Evolutionary conservation across 2,888 invertebrate species (phyloP), one percentile per base, ranked within the genome.

Genomic region (Epicampocera succincta): DNA sequence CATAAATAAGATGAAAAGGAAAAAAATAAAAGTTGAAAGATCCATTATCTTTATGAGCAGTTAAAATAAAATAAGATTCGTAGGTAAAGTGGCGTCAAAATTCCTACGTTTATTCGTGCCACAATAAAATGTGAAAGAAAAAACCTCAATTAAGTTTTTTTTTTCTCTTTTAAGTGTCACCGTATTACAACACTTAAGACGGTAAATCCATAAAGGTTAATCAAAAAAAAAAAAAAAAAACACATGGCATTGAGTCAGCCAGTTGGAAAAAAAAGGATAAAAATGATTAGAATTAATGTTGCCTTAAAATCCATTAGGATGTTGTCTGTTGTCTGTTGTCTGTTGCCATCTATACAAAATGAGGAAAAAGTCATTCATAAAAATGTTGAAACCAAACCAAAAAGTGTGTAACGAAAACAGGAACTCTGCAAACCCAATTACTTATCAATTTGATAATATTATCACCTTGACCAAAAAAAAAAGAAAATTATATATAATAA

Each of bases 21-120:
- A 68, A n/a, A 66, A 71, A 68, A 72, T 54, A 80, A 81, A 81
- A 82, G 87, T 88, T 88, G 87, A 88, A 88, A 89, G 89, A 89
- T 89, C 83, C 85, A 86, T 87, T 87, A 89, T 89, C 89, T 89
- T 88, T 88, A 87, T 84, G 86, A 85, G 85, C 83, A 87, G 86
- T 85, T 86, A 87, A 87, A 76, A 69, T 50, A 38, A 74, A 58
- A 85, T 84, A 85, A 84, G 85, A 84, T 77, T 71, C 75, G 78
- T 81, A 78, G 71, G 78, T 82, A 75, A 78, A 84, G 83, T 89
- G 89, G 89, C 89, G 89, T 88, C 86, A 89, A 88, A 89, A 87
- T 89, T 85, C 87, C 87, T 87, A 84, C 33, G 33, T 33, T 33
- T 54, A 72, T 58, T 69, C 68, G 54, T 15, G 73, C 73, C 29